A percentile compares a stretch with the other conserved stretches of the same genome.
Evolutionary conservation across 2,797 vertebrate genomes (phyloP).

Genomic region (Muscicapa striata): DNA sequence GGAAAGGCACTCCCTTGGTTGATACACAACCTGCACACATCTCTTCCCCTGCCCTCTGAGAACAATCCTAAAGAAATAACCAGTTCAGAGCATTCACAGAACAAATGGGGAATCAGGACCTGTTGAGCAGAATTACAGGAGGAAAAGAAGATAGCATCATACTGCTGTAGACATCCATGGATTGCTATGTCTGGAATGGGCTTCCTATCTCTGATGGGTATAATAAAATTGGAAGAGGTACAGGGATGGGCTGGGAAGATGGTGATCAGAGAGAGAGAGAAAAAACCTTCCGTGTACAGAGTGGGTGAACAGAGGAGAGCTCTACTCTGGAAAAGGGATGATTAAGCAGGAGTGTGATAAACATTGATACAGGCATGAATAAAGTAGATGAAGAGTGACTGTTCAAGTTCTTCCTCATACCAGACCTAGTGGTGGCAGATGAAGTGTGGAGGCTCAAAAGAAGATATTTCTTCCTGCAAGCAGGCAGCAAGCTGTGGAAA

Average conservation of each 20-base stretch:
- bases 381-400: conserved; percentile 13
- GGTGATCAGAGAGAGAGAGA: background rate
- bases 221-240: background rate
- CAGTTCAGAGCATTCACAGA: background rate
- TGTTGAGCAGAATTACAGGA: background rate
- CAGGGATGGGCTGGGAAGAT: background rate
- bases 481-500: conserved; percentile 16
- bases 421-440: background rate
- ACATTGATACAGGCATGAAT: background rate
- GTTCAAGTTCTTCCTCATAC: background rate
- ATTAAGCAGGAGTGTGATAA: conserved; percentile 21
- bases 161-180: background rate
- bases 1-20: background rate
- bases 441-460: conserved; percentile 35
- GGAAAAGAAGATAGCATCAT: background rate
- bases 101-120: background rate
- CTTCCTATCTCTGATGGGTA: background rate
- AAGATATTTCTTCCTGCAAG: conserved; percentile 6
- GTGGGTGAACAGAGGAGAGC: background rate
- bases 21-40: background rate
- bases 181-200: background rate
- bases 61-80: background rate
- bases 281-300: background rate
- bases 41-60: background rate
- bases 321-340: background rate